Percentiles rank a stretch among this genome's conserved stretches.
These are phyloP conservation scores for Antitype chi DNA, from an alignment of 2,888 invertebrate species.

Conservation along the genomic window DNA sequence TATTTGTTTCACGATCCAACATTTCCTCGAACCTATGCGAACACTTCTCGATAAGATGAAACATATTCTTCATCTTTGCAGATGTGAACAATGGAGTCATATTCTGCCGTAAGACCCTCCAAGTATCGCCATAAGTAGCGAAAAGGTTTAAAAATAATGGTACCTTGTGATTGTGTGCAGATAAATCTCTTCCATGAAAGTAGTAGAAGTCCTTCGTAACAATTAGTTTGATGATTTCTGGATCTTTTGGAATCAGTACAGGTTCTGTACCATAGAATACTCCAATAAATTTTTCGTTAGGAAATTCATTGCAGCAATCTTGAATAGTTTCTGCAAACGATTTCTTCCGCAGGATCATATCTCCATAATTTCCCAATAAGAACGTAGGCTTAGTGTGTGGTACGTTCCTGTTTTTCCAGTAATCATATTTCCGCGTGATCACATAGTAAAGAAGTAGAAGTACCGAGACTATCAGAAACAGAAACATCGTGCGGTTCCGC, in stretches of 20 bases:
- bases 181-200: constrained; percentile 70
- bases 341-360: constrained; percentile 64
- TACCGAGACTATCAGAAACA: constrained; percentile 26
- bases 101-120: constrained; percentile 65
- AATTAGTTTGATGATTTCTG: constrained; percentile 72
- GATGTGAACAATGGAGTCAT: constrained; percentile 65
- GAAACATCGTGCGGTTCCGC: constrained; percentile 45
- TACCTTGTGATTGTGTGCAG: constrained; percentile 65
- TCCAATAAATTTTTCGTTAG: constrained; percentile 73
- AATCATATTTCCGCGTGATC: constrained; percentile 63
- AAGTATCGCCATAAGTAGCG: constrained; percentile 56
- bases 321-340: constrained; percentile 49
- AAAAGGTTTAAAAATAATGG: constrained; percentile 53
- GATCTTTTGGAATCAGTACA: constrained; percentile 72
- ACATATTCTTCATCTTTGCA: constrained; percentile 67
- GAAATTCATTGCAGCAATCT: constrained; percentile 70
- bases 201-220: constrained; percentile 74
- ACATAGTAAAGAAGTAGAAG: constrained; percentile 24
- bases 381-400: constrained; percentile 63
- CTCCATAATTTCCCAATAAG: constrained; percentile 72
- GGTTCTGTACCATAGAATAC: constrained; percentile 74
- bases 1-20: constrained; percentile 45
- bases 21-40: constrained; percentile 50
- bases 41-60: constrained; percentile 62
- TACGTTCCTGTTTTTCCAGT: constrained; percentile 72